These are phyloP conservation scores for Elaphurus davidianus DNA, from an alignment of 2,113 vertebrate species.

Conservation along the genomic window DNA sequence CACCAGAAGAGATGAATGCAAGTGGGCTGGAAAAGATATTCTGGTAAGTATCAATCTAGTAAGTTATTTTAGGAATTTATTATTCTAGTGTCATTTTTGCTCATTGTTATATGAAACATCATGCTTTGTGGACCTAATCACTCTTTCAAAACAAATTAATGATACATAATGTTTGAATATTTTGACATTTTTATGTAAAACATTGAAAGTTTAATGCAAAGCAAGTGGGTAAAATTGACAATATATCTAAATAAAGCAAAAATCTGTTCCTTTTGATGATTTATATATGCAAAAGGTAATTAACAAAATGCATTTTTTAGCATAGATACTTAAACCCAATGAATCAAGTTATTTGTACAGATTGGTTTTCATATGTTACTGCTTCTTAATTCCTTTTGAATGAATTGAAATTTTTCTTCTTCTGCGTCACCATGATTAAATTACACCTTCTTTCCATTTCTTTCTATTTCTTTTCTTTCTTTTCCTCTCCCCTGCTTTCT, in stretches of 20 bases:
- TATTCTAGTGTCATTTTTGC: background rate
- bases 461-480: background rate
- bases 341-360: background rate
- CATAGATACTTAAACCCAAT: background rate
- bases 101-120: background rate
- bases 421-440: background rate
- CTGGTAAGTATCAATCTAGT: conserved; percentile 84
- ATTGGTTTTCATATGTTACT: background rate
- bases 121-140: background rate
- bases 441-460: background rate
- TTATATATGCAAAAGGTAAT: background rate
- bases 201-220: background rate
- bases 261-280: background rate
- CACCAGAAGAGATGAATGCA: conserved; percentile 95
- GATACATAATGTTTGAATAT: background rate
- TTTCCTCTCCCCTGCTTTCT: background rate
- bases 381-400: background rate
- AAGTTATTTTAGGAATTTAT: background rate
- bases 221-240: background rate
- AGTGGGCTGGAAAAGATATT: conserved; percentile 98
- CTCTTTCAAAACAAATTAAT: background rate
- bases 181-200: background rate
- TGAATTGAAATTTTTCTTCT: background rate
- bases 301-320: background rate
- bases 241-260: background rate